phyloP scores from a whole-genome alignment of 2,797 vertebrate genomes.

The Eptatretus atami region DNA sequence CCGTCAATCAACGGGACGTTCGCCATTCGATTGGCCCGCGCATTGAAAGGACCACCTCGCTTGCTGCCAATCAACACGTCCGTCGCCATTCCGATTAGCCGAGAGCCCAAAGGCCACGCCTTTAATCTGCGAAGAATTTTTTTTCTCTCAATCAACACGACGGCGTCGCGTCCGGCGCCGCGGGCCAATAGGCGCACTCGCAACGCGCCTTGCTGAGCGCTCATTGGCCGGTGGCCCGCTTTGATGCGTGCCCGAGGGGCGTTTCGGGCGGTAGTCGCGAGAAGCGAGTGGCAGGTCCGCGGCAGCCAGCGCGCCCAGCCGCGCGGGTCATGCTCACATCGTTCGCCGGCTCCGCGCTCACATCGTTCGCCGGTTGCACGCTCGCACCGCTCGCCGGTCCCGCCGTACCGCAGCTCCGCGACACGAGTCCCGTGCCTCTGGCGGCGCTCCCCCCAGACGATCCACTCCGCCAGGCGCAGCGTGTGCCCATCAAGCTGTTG shows the following conservation, averaged over 20 bases:
- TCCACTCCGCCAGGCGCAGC: constrained; percentile 53
- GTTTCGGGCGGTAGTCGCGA: constrained; percentile 19
- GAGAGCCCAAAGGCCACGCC: not conserved
- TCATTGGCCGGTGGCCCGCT: no score
- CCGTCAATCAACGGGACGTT: not conserved
- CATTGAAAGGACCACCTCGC: not conserved
- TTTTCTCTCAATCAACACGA: not conserved
- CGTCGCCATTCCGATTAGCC: not conserved
- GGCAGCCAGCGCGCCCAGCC: constrained; percentile 16
- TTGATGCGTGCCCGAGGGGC: not conserved
- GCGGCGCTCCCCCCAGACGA: constrained; percentile 44
- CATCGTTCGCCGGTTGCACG: constrained; percentile 32
- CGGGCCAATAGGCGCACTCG: not conserved
- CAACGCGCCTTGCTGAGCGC: no score
- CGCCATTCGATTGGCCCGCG: not conserved
- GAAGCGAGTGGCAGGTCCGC: constrained; percentile 9
- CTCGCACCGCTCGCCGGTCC: constrained; percentile 26
- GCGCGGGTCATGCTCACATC: constrained; percentile 86
- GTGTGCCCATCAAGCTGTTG: constrained; percentile 63
- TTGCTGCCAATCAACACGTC: not conserved
- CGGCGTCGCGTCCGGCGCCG: not conserved
- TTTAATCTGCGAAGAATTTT: not conserved
- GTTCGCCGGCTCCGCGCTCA: constrained; percentile 60
- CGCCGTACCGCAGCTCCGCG: constrained; percentile 26
- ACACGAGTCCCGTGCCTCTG: constrained; percentile 27